Evolutionary conservation across 2,888 invertebrate species (phyloP), one percentile per base, ranked within the genome.

Genomic region (Hirtodrosophila histrioides): DNA sequence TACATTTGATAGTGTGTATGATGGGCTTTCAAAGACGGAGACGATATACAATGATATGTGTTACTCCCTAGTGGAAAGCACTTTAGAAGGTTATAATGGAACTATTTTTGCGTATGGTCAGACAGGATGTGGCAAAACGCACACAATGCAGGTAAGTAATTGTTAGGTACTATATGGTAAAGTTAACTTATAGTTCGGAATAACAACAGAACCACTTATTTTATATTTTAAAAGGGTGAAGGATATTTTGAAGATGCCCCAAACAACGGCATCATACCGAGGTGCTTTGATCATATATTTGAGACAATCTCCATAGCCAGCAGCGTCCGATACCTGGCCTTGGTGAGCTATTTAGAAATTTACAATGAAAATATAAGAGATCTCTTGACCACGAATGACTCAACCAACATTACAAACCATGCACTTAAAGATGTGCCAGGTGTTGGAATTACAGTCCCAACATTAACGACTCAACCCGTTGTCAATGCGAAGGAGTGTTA

Each of bases 291-390:
- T 88, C 97, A 97, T 88, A 94, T 97, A 60, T 97, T 98, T 92
- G 97, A 97, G 90, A 95, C 95, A 0, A 96, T 96, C 36, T 94
- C 95, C 2, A 95, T 96, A 0, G 94, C 96, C 0, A 94, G 94
- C 54, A 94, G 93, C 53, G 93, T 93, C 7, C 95, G 96, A 88
- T 97, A 94, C 90, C 92, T 92, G 37, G 92, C 89, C 1, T 53
- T 92, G 8, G 89, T 90, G 3, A 91, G 90, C 4, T 99, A 98
- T 90, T 93, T 98, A 89, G 98, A 99, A 93, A 95, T 98, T 46
- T 98, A 98, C 92, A 98, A 98, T 91, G 98, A 98, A 92, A 97
- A 96, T 92, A 97, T 98, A 69, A 94, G 97, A 9, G 98, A 98
- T 91, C 92, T 98, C 53, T 92, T 98, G 69, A 96, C 95, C 89